phyloP scores from a whole-genome alignment of 2,888 invertebrate genomes.

The Stegophylla sp. region DNA sequence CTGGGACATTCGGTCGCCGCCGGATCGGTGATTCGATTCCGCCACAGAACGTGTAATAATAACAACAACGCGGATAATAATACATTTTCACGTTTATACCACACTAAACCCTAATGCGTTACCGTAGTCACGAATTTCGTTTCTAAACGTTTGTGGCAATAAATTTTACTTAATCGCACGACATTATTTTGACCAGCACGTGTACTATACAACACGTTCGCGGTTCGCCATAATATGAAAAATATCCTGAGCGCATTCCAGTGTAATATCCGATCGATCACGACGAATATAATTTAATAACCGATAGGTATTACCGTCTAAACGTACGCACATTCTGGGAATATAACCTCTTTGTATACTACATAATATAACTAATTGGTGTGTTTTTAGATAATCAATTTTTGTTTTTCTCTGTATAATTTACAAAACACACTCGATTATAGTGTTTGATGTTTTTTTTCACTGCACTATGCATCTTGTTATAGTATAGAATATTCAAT shows the following conservation, averaged over 20 bases:
- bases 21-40: background rate
- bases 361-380: too few relatives aligned
- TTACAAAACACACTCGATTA: too few relatives aligned
- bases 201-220: background rate
- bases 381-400: too few relatives aligned
- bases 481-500: too few relatives aligned
- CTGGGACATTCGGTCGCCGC: background rate
- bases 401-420: too few relatives aligned
- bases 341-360: too few relatives aligned
- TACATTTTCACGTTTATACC: background rate
- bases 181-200: background rate
- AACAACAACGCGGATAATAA: background rate
- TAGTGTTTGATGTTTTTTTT: too few relatives aligned
- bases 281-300: constrained; percentile 30
- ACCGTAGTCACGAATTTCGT: constrained; percentile 46
- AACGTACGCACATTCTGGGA: too few relatives aligned
- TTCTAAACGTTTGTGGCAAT: constrained; percentile 23
- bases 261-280: constrained; percentile 6
- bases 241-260: constrained; percentile 9
- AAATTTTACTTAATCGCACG: constrained; percentile 13
- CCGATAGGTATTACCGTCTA: too few relatives aligned
- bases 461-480: too few relatives aligned
- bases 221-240: too few relatives aligned
- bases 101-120: constrained; percentile 17
- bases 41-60: background rate